Evolutionary conservation across 1,140 invertebrate genomes (phyloP), one percentile per base, ranked within the genome.

Genomic region (Rhysida immarginata): DNA sequence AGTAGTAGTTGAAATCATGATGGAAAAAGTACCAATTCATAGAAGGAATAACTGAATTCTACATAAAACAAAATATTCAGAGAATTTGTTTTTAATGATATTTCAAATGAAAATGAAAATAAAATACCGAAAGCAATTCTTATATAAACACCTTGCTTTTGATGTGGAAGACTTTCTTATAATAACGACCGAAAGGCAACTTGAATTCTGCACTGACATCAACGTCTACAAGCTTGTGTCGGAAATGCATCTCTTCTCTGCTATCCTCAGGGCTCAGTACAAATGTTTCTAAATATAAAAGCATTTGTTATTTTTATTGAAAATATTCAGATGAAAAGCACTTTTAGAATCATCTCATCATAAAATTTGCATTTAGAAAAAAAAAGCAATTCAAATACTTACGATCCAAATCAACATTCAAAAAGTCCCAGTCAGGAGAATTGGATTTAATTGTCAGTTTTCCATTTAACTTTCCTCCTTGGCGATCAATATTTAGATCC

Each of bases 171-270:
- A 13, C 45, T 48, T 48, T 48, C 45, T 48, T 48, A 20, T 14
- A 48, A 20, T 48, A 23, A 13, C 8, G 11, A 20, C 45, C 45
- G 45, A 48, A 48, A 14, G 45, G 45, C 14, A 48, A 20, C 45
- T 48, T 48, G 23, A 18, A 48, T 48, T 48, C 45, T 14, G 14
- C 45, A 13, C 21, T 48, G 45, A 48, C 45, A 48, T 48, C 45
- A 48, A 48, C 21, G 23, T 48, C 45, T 8, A 48, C 45, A 8
- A 18, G 21, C 21, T 48, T 48, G 21, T 48, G 45, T 11, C 13
- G 8, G 13, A 48, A 14, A 13, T 23, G 14, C 45, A 48, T 48
- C 11, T 13, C 21, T 23, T 48, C 45, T 11, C 13, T 18, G 23
- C 45, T 48, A 23, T 11, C 13, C 23, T 48, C 21, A 41, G 35